These are phyloP conservation scores for Tachysurus fulvidraco DNA, from an alignment of 2,113 vertebrate genomes.

Conservation along the genomic window DNA sequence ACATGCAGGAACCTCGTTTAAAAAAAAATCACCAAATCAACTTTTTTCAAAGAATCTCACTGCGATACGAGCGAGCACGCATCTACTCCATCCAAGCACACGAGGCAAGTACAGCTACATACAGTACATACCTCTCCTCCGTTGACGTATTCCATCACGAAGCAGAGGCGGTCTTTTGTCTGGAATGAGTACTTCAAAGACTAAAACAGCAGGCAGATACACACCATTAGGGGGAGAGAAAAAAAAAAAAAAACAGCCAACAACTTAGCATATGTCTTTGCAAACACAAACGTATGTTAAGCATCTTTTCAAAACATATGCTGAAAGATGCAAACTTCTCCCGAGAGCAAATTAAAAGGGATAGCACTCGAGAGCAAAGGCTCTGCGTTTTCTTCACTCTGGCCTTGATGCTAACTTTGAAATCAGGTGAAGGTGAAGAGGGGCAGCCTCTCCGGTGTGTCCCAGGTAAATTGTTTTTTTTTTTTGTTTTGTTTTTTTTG, in stretches of 20 bases:
- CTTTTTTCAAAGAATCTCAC: background rate
- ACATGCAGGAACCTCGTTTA: background rate
- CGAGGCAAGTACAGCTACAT: background rate
- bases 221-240: conserved; percentile 38
- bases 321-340: conserved; percentile 28
- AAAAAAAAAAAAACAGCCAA: conserved; percentile 50
- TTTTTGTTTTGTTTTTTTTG: conserved; percentile 3
- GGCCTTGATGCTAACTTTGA: conserved; percentile 49
- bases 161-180: conserved; percentile 98
- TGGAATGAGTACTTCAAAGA: conserved; percentile 99
- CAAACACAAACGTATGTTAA: conserved; percentile 43
- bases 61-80: background rate
- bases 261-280: conserved; percentile 40
- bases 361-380: conserved; percentile 18
- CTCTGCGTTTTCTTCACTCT: conserved; percentile 18
- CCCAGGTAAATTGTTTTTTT: conserved; percentile 40
- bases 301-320: conserved; percentile 25
- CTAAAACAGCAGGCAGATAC: conserved; percentile 78
- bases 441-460: conserved; percentile 26
- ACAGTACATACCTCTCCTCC: conserved; percentile 86
- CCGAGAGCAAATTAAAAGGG: conserved; percentile 25
- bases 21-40: background rate
- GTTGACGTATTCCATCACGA: conserved; percentile 99
- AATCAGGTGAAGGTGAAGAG: conserved; percentile 40
- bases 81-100: background rate